These are phyloP conservation scores for Megalonaias nervosa DNA, from an alignment of 1,140 invertebrate genomes.

Conservation along the genomic window DNA sequence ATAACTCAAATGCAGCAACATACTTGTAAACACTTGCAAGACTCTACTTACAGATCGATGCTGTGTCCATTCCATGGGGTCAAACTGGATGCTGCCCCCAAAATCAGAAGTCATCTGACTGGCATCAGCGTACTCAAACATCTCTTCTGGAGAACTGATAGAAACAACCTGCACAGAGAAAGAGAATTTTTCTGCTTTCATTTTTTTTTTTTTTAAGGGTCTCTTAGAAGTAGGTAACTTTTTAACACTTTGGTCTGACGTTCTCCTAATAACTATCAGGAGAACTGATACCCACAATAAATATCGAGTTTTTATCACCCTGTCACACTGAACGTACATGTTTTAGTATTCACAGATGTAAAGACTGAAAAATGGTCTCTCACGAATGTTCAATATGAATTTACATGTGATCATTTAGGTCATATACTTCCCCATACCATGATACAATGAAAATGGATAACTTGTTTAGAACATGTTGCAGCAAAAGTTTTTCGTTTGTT, in stretches of 20 bases:
- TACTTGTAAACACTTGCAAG: neutral
- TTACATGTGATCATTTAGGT: too few species aligned
- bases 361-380: too few species aligned
- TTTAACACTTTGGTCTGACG: neutral
- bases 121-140: constrained; percentile 88
- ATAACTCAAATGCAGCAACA: too few species aligned
- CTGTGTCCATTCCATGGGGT: constrained; percentile 96
- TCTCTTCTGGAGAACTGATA: constrained; percentile 75
- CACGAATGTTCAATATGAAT: too few species aligned
- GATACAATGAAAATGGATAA: too few species aligned
- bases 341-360: neutral
- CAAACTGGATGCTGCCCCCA: constrained; percentile 90
- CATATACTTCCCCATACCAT: too few species aligned
- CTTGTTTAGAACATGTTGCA: too few species aligned
- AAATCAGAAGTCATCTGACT: constrained; percentile 91
- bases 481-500: too few species aligned
- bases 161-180: constrained; percentile 70
- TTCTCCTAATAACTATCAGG: neutral
- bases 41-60: constrained; percentile 88
- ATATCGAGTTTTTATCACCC: neutral
- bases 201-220: neutral
- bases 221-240: neutral
- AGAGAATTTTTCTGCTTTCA: constrained; percentile 2
- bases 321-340: neutral
- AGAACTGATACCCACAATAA: neutral